These are phyloP conservation scores for Actenoides lindsayi DNA, from an alignment of 2,113 vertebrate genomes.

Conservation along the genomic window DNA sequence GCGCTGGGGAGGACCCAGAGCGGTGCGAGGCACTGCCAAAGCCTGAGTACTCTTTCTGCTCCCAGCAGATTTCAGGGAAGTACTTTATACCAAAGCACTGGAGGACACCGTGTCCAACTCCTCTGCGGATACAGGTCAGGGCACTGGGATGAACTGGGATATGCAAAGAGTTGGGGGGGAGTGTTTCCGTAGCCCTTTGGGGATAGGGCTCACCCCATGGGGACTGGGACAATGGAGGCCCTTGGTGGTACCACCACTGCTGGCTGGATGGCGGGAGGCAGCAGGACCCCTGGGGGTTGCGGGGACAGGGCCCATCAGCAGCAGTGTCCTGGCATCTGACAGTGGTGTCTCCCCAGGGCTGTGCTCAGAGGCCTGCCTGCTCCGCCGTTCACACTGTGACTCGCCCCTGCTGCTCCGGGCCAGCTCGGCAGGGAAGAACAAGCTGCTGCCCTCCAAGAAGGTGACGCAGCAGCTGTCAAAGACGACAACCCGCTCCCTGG, in stretches of 20 bases:
- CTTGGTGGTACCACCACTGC: accelerated
- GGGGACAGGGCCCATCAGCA: accelerated
- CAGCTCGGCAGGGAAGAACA: constrained; percentile 60
- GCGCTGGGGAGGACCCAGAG: background rate
- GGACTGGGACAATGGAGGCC: background rate
- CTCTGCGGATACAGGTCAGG: constrained; percentile 83
- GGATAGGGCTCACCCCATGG: background rate
- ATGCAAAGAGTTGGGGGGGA: too few species aligned
- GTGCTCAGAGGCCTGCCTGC: constrained; percentile 82
- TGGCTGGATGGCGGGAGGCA: background rate
- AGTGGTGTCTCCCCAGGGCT: constrained; percentile 63
- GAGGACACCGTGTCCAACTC: constrained; percentile 79
- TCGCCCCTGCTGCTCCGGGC: constrained; percentile 70
- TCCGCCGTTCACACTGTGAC: constrained; percentile 77
- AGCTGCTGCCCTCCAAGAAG: constrained; percentile 25
- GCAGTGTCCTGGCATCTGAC: accelerated
- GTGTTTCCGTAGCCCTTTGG: background rate
- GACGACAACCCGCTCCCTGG: constrained; percentile 83
- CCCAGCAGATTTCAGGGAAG: constrained; percentile 86
- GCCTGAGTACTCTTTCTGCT: background rate
- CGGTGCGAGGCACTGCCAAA: accelerated
- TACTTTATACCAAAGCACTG: constrained; percentile 83
- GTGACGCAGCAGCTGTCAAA: constrained; percentile 56
- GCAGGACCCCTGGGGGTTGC: background rate
- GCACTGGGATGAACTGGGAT: background rate